phyloP scores from a whole-genome alignment of 2,113 vertebrate genomes.

The Penelope pileata region DNA sequence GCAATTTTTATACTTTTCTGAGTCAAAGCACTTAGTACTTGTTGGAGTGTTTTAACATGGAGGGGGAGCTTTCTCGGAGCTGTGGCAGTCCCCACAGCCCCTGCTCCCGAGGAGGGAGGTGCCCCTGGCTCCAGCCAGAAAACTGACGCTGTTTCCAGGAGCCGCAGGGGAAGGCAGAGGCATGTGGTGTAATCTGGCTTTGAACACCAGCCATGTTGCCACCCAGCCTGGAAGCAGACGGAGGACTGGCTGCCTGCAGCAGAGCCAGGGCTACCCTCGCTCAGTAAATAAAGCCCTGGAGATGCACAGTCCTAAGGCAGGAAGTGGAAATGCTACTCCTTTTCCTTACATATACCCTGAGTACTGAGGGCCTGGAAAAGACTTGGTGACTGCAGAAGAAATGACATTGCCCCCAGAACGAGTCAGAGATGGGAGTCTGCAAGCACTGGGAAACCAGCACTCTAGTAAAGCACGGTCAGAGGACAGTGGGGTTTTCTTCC shows the following conservation, averaged over 20 bases:
- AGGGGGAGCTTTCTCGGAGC: neutral
- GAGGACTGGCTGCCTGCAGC: neutral
- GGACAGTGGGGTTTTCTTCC: neutral
- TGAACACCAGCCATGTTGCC: neutral
- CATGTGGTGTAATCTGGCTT: neutral
- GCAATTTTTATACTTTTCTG: neutral
- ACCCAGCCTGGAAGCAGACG: neutral
- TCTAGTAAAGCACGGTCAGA: fast-evolving
- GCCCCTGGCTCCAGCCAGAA: fast-evolving
- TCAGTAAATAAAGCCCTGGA: neutral
- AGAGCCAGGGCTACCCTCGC: neutral
- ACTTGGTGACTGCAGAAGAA: neutral
- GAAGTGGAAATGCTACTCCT: neutral
- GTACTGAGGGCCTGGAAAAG: neutral
- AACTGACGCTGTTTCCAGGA: neutral
- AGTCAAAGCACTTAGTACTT: neutral
- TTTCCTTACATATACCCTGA: neutral
- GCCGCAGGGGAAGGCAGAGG: neutral
- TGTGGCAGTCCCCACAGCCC: neutral
- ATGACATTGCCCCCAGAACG: neutral
- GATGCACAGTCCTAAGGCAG: neutral
- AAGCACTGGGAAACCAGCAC: neutral
- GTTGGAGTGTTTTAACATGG: neutral
- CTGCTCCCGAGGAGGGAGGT: neutral
- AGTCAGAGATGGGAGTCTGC: neutral